Evolutionary conservation across 2,113 vertebrate genomes (phyloP).

Genomic region (Parotia lawesii): DNA sequence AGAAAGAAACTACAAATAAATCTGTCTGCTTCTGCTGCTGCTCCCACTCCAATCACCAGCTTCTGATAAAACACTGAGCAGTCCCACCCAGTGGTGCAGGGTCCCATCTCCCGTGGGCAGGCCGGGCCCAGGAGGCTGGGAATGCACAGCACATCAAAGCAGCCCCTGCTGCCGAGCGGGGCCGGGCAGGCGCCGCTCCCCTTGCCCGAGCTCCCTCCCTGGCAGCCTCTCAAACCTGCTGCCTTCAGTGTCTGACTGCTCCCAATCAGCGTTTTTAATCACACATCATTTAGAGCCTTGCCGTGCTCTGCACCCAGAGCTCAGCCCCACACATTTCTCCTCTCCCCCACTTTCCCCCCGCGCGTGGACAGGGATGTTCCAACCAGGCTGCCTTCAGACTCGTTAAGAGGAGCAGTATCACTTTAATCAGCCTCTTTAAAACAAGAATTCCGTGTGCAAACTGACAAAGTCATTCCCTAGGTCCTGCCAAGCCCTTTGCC

Average conservation of each 20-base stretch:
- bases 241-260: not conserved
- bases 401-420: not conserved
- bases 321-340: not conserved
- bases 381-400: not conserved
- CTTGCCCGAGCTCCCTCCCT: not conserved
- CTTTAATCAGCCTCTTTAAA: slow-evolving; percentile 34
- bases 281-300: not conserved
- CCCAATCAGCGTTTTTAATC: not conserved
- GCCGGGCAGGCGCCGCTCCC: not conserved
- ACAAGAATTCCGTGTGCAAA: slow-evolving; percentile 7
- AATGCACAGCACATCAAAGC: not conserved
- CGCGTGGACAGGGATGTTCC: not conserved
- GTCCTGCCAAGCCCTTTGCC: slow-evolving; percentile 56
- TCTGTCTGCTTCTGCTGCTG: not conserved
- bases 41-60: not conserved
- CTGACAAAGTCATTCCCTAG: slow-evolving; percentile 42
- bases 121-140: not conserved
- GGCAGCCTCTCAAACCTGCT: not conserved
- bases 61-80: fast-evolving
- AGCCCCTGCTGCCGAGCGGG: not conserved
- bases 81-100: fast-evolving
- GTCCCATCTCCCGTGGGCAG: not conserved
- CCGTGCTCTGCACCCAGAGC: not conserved
- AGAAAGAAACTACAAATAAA: too few relatives aligned
- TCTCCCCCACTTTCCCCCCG: not conserved